A percentile compares a stretch with the other conserved stretches of the same genome.
These are phyloP conservation scores for Cyanoliseus patagonus DNA, from an alignment of 2,113 vertebrate genomes.

Conservation along the genomic window DNA sequence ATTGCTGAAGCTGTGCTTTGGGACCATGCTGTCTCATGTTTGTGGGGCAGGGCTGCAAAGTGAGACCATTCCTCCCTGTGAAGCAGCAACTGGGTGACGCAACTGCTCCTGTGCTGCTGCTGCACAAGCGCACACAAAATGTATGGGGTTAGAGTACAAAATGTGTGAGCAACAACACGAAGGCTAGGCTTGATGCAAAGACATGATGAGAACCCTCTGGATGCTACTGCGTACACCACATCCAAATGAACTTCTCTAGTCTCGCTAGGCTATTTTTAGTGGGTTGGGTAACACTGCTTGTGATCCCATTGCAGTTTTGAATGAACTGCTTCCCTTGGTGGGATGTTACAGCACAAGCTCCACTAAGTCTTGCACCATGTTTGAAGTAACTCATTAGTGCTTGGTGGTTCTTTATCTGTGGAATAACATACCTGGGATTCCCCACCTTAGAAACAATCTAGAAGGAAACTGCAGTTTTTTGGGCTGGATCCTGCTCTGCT, in stretches of 20 bases:
- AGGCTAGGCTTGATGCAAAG: fast-evolving
- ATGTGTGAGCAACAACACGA: not conserved
- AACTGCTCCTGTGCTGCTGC: not conserved
- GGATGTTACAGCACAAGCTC: not conserved
- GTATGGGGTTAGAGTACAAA: not conserved
- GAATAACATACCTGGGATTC: not conserved
- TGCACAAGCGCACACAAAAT: not conserved
- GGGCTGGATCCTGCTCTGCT: not conserved
- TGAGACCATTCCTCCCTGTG: not conserved
- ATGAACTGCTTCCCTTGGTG: not conserved
- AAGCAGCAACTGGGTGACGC: not conserved
- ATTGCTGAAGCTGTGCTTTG: not conserved
- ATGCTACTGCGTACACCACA: not conserved
- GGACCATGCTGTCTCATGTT: not conserved
- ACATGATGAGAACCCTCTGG: not conserved
- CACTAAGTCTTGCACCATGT: not conserved
- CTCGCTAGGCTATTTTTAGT: not conserved
- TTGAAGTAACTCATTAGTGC: not conserved
- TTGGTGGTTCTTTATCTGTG: not conserved
- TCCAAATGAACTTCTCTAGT: not conserved
- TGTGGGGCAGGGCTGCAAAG: not conserved
- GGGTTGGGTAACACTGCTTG: not conserved
- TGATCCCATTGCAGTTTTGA: not conserved
- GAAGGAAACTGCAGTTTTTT: not conserved
- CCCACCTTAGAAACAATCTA: not conserved